These are phyloP conservation scores for Menura novaehollandiae DNA, from an alignment of 2,113 vertebrate genomes.

Conservation along the genomic window DNA sequence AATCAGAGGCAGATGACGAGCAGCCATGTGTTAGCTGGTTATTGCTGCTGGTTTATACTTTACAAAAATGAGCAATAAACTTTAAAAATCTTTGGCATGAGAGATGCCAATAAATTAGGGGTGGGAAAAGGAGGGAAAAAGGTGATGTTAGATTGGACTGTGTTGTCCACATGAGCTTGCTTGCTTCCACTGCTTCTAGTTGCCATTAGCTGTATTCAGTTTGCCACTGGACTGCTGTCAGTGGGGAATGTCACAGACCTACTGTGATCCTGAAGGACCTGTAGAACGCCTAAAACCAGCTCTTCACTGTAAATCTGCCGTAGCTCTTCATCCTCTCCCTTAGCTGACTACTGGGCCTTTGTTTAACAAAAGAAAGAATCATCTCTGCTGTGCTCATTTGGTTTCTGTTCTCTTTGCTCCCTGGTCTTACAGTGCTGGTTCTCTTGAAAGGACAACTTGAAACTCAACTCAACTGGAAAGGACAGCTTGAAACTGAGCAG, in stretches of 20 bases:
- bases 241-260: not conserved
- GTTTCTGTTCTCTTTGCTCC: not conserved
- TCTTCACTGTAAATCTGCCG: not conserved
- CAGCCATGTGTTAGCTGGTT: not conserved
- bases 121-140: not conserved
- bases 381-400: not conserved
- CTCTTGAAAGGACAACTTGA: not conserved
- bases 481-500: not conserved
- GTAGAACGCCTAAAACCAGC: not conserved
- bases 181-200: not conserved
- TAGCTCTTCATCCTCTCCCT: not conserved
- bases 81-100: not conserved
- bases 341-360: not conserved
- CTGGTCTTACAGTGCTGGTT: not conserved
- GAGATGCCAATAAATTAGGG: not conserved
- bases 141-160: not conserved
- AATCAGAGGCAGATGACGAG: accelerated
- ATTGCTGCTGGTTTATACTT: not conserved
- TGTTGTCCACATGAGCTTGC: not conserved
- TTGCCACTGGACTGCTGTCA: not conserved
- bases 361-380: not conserved
- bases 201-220: not conserved
- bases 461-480: too few species aligned
- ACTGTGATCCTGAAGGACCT: not conserved
- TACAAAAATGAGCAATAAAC: not conserved